Evolutionary conservation across 37 sponge, comb jelly and placozoan genomes (phyloP).

Genomic region (Geodia barretti): DNA sequence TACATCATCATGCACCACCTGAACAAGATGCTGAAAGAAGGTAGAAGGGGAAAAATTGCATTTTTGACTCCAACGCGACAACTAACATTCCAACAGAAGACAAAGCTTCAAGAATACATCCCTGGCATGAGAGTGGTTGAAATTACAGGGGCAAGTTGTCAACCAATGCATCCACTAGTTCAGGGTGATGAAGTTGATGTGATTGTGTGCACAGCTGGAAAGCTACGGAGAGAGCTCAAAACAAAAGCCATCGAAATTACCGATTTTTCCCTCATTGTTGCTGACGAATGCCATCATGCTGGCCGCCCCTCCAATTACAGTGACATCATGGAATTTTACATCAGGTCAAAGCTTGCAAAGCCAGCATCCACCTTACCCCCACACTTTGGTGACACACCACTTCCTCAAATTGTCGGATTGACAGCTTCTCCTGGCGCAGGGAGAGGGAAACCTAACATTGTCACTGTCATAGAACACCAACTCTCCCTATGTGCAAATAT

Average conservation of each 20-base stretch:
- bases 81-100: conserved; percentile 58
- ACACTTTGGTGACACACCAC: not conserved
- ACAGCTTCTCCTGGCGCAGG: conserved; percentile 86
- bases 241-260: conserved; percentile 1
- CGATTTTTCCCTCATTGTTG: conserved; percentile 34
- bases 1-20: conserved; percentile 57
- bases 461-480: conserved; percentile 37
- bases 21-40: conserved; percentile 2
- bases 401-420: conserved; percentile 65
- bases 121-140: conserved; percentile 19
- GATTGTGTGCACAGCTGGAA: conserved; percentile 66
- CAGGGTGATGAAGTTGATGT: conserved; percentile 52
- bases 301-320: conserved; percentile 23
- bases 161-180: no score
- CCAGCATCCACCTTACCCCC: no score
- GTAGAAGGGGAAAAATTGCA: conserved; percentile 30
- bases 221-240: conserved; percentile 15
- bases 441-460: conserved; percentile 8
- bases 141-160: no score
- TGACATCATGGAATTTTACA: conserved; percentile 47
- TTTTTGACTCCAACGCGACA: conserved; percentile 49
- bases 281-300: conserved; percentile 73
- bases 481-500: conserved; percentile 56
- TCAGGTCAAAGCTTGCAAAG: conserved; percentile 33
- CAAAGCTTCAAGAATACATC: conserved; percentile 5